Evolutionary conservation across 2,888 invertebrate genomes (phyloP), one percentile per base, ranked within the genome.

Genomic region (Lasioglossum marginatum): DNA sequence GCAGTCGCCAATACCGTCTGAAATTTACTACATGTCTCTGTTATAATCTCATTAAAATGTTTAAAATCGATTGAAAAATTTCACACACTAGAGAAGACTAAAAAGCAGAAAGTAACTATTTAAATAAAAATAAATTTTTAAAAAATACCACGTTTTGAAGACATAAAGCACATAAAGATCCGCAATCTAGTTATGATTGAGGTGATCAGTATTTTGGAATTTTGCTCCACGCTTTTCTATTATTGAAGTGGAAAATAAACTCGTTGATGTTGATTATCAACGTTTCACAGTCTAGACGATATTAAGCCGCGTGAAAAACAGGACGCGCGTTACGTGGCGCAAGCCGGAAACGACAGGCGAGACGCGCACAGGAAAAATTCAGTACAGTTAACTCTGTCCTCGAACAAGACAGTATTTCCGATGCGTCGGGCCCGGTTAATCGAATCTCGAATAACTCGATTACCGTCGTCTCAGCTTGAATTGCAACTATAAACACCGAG

Each of bases 401-500:
- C 48, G 74, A 74, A 71, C 66, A 72, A 77, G 68, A 37, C 68
- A 57, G 31, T 43, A 43, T 66, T 43, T 40, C 37, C 34, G 60
- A 76, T 48, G 45, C 72, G 68, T 63, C 68, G 66, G 34, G 27
- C 37, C 37, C 48, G 60, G 72, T 79, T 85, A 79, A 73, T 78
- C 76, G 85, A 81, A 77, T 85, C 52, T 52, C 72, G 72, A 78
- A 78, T 88, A 90, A 90, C 81, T 86, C 88, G 85, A 88, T 90
- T 90, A 82, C 78, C 81, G 66, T 77, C 74, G 73, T 68, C 81
- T 75, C 83, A 77, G 80, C 82, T 81, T 79, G 82, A 87, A 88
- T 88, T 90, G 87, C 88, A 83, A 87, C 70, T 90, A 76, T 76
- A 87, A 90, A 87, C 87, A 79, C 71, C 43, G 83, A 77, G 83